Conservation (phyloP, 1,140 invertebrate species). For the Heterodera schachtii region DNA sequence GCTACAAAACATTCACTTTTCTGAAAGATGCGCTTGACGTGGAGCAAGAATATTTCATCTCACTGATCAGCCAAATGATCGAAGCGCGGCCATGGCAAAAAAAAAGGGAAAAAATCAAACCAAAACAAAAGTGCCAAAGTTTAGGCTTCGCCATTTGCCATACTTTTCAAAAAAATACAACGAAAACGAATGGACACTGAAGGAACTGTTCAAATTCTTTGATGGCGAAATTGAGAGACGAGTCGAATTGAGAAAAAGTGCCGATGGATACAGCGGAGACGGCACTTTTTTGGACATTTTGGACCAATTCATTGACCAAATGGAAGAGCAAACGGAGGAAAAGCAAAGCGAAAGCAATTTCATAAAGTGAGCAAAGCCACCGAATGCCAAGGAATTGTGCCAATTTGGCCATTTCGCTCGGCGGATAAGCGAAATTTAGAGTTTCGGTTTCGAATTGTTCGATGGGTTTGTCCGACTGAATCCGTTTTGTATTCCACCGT, state of each 20-base stretch:
- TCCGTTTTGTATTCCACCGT: too few species aligned
- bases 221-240: constrained; percentile 18
- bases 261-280: constrained; percentile 1
- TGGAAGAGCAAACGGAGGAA: constrained; percentile 5
- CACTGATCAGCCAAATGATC: constrained; percentile 8
- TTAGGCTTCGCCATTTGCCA: constrained; percentile 24
- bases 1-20: background rate
- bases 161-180: constrained; percentile 17
- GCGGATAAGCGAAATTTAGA: too few species aligned
- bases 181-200: background rate
- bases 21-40: constrained; percentile 17
- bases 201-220: constrained; percentile 13
- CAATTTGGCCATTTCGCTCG: too few species aligned
- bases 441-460: too few species aligned
- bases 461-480: too few species aligned
- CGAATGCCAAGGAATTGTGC: too few species aligned
- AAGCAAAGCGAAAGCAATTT: constrained; percentile 5
- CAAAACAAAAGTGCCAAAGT: background rate
- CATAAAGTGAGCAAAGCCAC: background rate
- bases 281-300: constrained; percentile 23
- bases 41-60: constrained; percentile 25
- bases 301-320: constrained; percentile 20
- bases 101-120: background rate
- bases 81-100: constrained; percentile 22
- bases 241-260: constrained; percentile 16